Percentiles rank a stretch among this genome's conserved stretches.
Conservation (phyloP, 1,140 invertebrate genomes). For the Hyles euphorbiae region DNA sequence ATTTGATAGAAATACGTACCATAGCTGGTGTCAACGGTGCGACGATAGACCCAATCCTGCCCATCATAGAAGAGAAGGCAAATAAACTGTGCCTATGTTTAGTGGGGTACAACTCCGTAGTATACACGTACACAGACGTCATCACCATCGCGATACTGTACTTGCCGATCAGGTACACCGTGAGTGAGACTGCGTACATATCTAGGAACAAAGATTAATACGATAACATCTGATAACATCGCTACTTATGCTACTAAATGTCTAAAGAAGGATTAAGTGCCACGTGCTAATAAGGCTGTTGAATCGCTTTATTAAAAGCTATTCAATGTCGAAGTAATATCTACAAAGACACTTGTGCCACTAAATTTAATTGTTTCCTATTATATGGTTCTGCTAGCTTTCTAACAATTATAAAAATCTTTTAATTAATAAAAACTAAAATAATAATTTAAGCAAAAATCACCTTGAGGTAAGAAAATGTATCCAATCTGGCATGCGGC, state of each 20-base stretch:
- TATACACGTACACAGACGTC: conserved; percentile 81
- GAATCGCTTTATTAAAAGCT: no score
- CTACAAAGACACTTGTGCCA: no score
- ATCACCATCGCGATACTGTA: conserved; percentile 81
- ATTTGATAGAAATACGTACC: conserved; percentile 23
- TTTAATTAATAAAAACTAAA: neutral
- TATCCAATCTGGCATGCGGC: conserved; percentile 66
- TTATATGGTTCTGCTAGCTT: no score
- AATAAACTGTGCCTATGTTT: conserved; percentile 80
- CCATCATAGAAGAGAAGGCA: conserved; percentile 83
- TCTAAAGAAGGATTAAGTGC: no score
- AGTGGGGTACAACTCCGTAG: conserved; percentile 84
- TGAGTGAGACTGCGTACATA: neutral
- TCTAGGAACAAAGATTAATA: conserved; percentile 7
- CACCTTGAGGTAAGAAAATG: conserved; percentile 48
- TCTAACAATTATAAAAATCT: no score
- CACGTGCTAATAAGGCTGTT: no score
- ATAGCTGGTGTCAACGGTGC: conserved; percentile 78
- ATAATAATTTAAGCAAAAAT: conserved; percentile 12
- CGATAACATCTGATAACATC: no score
- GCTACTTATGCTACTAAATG: no score
- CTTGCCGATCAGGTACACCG: conserved; percentile 82
- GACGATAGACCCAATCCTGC: conserved; percentile 82
- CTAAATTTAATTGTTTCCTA: no score
- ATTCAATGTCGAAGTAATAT: no score